Base-by-base conservation (phyloP, 1,140 invertebrate genomes). In the Ostrea edulis region DNA sequence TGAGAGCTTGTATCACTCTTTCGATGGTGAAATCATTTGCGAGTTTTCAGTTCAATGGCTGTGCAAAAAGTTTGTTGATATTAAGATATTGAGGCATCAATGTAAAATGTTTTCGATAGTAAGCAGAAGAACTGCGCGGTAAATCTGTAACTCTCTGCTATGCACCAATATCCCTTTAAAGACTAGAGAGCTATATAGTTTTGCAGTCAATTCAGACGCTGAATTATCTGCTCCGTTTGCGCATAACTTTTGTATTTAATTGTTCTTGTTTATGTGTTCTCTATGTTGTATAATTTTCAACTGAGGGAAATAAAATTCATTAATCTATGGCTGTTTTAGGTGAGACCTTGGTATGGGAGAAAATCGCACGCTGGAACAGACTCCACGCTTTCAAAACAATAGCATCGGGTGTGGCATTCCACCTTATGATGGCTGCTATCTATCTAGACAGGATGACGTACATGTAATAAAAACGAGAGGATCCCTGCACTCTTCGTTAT, bases 301-400 rank as follows among this genome's bases (percentile, higher is more conserved):
- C n/a, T n/a, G n/a, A n/a, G n/a, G n/a, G n/a, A n/a, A n/a, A n/a
- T n/a, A n/a, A n/a, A n/a, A n/a, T n/a, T n/a, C n/a, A n/a, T n/a
- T n/a, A n/a, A n/a, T n/a, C n/a, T n/a, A n/a, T n/a, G n/a, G n/a
- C n/a, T n/a, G n/a, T n/a, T 25, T 35, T n/a, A 88, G 87, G 83
- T 52, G 54, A 52, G 29, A 71, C 53, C 35, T 86, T 71, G 83
- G 84, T 88, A 9, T 52, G 87, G 8, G 84, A 85, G 53, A 88
- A 88, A 14, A 85, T 88, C 44, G 77, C 65, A 20, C 44, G 62
- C 2, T 88, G 87, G 87, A 88, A 88, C 54, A 81, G 84, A 44
- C 35, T 20, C 22, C 87, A 88, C 22, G 85, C 81, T 35, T 88
- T 82, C 68, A 85, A 84, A 53, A 88, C 51, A 53, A 53, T 86